Base-by-base conservation (phyloP, 2,888 invertebrate species). In the Microplitis manilae region DNA sequence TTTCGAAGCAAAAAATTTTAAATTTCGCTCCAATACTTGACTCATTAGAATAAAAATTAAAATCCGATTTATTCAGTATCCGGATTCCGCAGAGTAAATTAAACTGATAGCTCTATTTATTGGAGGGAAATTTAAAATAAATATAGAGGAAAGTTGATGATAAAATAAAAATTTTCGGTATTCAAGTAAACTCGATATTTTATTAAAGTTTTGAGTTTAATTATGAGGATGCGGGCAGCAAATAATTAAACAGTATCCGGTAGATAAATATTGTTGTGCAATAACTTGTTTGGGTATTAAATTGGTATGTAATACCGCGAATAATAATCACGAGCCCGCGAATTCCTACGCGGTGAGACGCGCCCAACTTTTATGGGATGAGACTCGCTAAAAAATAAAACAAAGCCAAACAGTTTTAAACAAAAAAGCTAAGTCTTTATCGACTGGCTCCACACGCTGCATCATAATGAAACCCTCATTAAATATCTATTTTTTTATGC, bases 101-200 rank as follows among this genome's bases (percentile, higher is more conserved):
- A 30, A 30, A 30, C 4, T 30, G 2, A 30, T 30, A 30, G 2
- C 4, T 30, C 30, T 30, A 30, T 30, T 30, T 30, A 30, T 30
- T 30, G 30, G 30, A 4, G 4, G 1, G 2, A 30, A 30, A 30
- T 30, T 30, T 30, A 30, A 30, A 30, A 30, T 30, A 4, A 30
- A 30, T 4, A 30, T 30, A 2, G 2, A 2, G 30, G 2, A 30
- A 30, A 30, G 30, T 30, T 30, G 30, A 30, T 8, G 59, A 38
- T 41, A n/a, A 62, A 61, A 9, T 13, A 50, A 50, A 50, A 50
- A 38, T 7, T 17, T 9, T 68, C 70, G 72, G 50, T 65, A 65
- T 74, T 9, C 64, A 65, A 68, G 50, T 65, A 65, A 62, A 69
- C 69, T 77, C 74, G 50, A 50, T 50, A 50, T 50, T 50, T 8